These are phyloP conservation scores for Paragorgia papillata DNA, from an alignment of 92 coral and sea anemone genomes.

Conservation along the genomic window DNA sequence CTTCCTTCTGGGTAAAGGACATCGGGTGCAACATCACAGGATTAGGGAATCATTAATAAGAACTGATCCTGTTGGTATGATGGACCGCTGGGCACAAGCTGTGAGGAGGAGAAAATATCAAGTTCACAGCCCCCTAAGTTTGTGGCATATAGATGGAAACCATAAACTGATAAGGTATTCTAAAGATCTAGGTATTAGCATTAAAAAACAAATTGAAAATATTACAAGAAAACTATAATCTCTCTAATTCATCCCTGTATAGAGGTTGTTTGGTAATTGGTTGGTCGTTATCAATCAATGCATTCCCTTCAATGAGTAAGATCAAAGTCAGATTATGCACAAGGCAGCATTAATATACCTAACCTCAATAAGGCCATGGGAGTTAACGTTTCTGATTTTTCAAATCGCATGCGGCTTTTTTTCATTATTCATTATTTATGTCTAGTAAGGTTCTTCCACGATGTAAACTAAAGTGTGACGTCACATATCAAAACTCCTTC, in stretches of 20 bases:
- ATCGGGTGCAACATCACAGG: conserved; percentile 54
- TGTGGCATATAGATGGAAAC: conserved; percentile 74
- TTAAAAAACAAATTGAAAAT: background rate
- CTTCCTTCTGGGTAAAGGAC: conserved; percentile 42
- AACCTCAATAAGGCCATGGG: too few relatives aligned
- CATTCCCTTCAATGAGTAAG: too few relatives aligned
- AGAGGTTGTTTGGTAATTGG: background rate
- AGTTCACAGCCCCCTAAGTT: conserved; percentile 54
- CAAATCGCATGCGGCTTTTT: too few relatives aligned
- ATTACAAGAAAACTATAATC: background rate
- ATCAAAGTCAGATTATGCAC: too few relatives aligned
- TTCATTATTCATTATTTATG: too few relatives aligned
- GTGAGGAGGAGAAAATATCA: conserved; percentile 50
- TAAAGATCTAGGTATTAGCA: background rate
- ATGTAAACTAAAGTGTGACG: too few relatives aligned
- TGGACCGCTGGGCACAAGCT: conserved; percentile 44
- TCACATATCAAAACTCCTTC: too few relatives aligned
- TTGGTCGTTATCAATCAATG: too few relatives aligned
- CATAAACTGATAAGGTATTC: conserved; percentile 63
- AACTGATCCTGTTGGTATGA: conserved; percentile 58
- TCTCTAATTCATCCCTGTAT: background rate
- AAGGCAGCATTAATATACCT: too few relatives aligned
- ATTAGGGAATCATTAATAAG: conserved; percentile 56
- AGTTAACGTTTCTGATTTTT: too few relatives aligned
- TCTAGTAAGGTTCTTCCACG: too few relatives aligned